A percentile compares a stretch with the other conserved stretches of the same genome.
phyloP scores from a whole-genome alignment of 2,113 vertebrate species.

The Lophius piscatorius region DNA sequence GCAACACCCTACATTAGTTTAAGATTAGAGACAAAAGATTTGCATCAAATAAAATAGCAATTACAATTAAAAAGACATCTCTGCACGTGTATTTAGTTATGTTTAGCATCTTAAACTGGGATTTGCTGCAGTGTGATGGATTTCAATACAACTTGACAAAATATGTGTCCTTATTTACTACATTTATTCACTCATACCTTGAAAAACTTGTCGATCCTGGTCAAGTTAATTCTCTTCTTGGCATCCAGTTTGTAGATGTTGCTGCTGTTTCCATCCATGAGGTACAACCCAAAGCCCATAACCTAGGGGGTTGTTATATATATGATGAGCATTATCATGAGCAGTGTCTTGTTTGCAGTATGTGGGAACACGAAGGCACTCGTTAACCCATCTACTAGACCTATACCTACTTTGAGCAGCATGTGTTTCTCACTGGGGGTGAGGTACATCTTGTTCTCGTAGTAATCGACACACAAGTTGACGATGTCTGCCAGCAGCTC shows the following conservation, averaged over 20 bases:
- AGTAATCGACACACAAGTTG: conserved; percentile 96
- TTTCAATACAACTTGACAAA: background rate
- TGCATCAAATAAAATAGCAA: background rate
- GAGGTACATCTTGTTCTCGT: conserved; percentile 98
- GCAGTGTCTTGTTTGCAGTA: background rate
- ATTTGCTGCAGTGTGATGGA: too few species aligned
- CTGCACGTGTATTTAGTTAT: too few species aligned
- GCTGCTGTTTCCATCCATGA: conserved; percentile 96
- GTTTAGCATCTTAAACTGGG: background rate
- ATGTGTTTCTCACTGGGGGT: conserved; percentile 96
- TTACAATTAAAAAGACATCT: background rate
- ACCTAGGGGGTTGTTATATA: conserved; percentile 77
- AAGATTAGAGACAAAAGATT: too few species aligned
- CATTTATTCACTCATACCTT: conserved; percentile 80
- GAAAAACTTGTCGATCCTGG: conserved; percentile 97
- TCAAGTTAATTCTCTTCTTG: conserved; percentile 97
- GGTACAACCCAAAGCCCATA: conserved; percentile 97
- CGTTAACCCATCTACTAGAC: background rate
- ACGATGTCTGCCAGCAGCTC: conserved; percentile 98
- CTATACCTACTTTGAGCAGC: conserved; percentile 90
- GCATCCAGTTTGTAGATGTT: conserved; percentile 98
- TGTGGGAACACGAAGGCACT: background rate
- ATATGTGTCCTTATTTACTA: too few species aligned
- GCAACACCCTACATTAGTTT: too few species aligned
- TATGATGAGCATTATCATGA: background rate